Conservation (phyloP, 2,888 invertebrate genomes). For the Pteria penguin region DNA sequence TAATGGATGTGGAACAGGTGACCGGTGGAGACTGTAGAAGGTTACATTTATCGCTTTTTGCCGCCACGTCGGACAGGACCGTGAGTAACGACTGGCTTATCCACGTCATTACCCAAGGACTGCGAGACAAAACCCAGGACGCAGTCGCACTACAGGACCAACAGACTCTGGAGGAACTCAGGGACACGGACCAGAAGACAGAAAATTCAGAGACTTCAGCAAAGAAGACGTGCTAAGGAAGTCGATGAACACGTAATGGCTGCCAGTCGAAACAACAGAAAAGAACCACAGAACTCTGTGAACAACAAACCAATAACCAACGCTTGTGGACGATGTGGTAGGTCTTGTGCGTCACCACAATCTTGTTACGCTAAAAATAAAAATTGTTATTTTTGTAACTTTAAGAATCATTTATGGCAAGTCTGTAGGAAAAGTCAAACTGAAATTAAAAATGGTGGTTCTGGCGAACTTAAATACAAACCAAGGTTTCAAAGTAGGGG, state of each 20-base stretch:
- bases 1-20: conserved; percentile 6
- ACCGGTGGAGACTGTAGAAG: neutral
- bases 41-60: conserved; percentile 1
- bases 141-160: neutral
- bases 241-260: too few relatives aligned
- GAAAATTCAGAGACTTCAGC: neutral
- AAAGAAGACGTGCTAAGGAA: neutral
- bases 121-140: neutral
- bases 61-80: neutral
- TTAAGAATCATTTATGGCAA: conserved; percentile 16
- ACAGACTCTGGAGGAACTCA: conserved; percentile 1
- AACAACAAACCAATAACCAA: too few relatives aligned
- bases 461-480: neutral
- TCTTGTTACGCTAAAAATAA: conserved; percentile 20
- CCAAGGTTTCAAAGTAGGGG: neutral
- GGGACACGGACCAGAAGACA: neutral
- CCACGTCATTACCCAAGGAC: neutral
- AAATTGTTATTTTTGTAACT: conserved; percentile 11
- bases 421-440: neutral
- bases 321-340: conserved; percentile 19
- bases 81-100: conserved; percentile 1
- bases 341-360: conserved; percentile 24
- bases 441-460: conserved; percentile 1
- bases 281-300: too few relatives aligned
- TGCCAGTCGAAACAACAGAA: too few relatives aligned